A percentile compares a stretch with the other conserved stretches of the same genome.
Conservation (phyloP, 1,140 invertebrate species). For the Tenebrio molitor region DNA sequence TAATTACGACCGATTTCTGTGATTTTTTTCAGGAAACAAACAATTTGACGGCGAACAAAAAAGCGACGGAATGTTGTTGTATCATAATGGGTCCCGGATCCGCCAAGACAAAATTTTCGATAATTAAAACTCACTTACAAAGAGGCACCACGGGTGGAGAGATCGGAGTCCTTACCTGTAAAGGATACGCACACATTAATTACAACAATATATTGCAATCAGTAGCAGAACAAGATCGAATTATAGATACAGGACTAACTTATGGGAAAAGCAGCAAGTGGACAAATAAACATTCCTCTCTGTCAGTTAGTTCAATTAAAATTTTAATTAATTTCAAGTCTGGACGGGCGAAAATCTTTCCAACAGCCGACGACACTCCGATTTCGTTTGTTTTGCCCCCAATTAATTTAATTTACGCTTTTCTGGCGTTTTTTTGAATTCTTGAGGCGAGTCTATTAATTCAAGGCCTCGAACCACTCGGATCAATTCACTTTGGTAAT, state of each 20-base stretch:
- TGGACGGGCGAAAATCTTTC: not conserved
- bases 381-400: not conserved
- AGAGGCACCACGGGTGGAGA: no score
- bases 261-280: conserved; percentile 3
- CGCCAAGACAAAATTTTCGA: no score
- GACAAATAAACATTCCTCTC: conserved; percentile 31
- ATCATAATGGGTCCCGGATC: not conserved
- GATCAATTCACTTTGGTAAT: conserved; percentile 32
- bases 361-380: no score
- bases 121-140: conserved; percentile 10
- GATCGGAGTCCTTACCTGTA: conserved; percentile 11
- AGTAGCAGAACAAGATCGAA: not conserved
- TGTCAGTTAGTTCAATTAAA: conserved; percentile 22
- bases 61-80: not conserved
- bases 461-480: conserved; percentile 18
- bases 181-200: not conserved
- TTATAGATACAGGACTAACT: not conserved
- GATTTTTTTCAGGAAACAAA: not conserved
- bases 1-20: not conserved
- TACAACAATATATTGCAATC: conserved; percentile 10
- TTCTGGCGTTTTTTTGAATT: not conserved
- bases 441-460: no score
- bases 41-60: not conserved
- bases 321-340: conserved; percentile 23
- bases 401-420: not conserved